Conservation (phyloP, 2,888 invertebrate species). For the Noctua janthina region DNA sequence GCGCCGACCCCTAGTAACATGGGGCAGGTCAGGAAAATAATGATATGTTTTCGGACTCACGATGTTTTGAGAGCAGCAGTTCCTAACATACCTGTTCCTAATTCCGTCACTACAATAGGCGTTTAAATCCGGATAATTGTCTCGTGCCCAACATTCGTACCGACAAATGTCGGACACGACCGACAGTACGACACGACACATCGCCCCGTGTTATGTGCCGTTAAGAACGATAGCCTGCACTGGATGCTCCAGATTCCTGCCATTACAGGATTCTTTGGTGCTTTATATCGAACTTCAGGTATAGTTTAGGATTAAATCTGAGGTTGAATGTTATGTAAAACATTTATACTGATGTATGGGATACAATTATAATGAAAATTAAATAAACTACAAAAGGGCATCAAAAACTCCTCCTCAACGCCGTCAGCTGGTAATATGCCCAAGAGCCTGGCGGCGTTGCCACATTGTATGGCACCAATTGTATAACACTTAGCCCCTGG, state of each 20-base stretch:
- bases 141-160: conserved; percentile 19
- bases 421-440: no score
- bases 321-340: not conserved
- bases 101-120: conserved; percentile 5
- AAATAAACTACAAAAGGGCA: not conserved
- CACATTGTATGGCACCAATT: no score
- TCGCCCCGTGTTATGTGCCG: conserved; percentile 48
- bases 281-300: not conserved
- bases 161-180: conserved; percentile 32
- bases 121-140: conserved; percentile 26
- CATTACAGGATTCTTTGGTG: conserved; percentile 25
- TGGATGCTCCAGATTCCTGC: conserved; percentile 29
- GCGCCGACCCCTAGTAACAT: no score
- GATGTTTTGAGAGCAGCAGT: not conserved
- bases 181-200: conserved; percentile 37
- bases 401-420: no score
- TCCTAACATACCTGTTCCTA: not conserved
- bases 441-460: no score
- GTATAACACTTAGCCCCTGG: no score
- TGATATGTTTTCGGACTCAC: no score
- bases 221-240: conserved; percentile 51
- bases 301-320: not conserved
- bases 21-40: no score
- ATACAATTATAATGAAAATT: not conserved
- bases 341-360: not conserved